phyloP scores from a whole-genome alignment of 1,140 invertebrate genomes.

The Delia radicum region DNA sequence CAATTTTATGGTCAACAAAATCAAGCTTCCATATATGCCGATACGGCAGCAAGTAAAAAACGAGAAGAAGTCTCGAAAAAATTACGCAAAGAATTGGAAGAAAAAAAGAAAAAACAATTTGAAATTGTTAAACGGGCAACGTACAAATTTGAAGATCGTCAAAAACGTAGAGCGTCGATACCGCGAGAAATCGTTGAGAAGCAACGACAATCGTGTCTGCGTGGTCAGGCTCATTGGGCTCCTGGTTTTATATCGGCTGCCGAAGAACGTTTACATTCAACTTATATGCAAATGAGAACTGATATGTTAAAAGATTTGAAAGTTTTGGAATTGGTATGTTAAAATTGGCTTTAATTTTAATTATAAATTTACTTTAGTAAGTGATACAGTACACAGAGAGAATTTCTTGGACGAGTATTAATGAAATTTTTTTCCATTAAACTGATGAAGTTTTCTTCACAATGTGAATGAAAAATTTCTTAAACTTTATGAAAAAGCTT shows the following conservation, averaged over 20 bases:
- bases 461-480: too few relatives aligned
- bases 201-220: slow-evolving; percentile 34
- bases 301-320: slow-evolving; percentile 41
- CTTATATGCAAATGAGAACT: slow-evolving; percentile 45
- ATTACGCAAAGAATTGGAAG: slow-evolving; percentile 46
- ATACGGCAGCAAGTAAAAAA: slow-evolving; percentile 67
- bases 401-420: too few relatives aligned
- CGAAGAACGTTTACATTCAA: slow-evolving; percentile 45
- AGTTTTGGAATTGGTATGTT: slow-evolving; percentile 42
- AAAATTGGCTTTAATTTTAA: too few relatives aligned
- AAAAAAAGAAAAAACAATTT: slow-evolving; percentile 42
- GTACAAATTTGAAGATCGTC: slow-evolving; percentile 28
- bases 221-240: slow-evolving; percentile 41
- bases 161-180: slow-evolving; percentile 28
- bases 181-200: slow-evolving; percentile 39
- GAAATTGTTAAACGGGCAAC: slow-evolving; percentile 32
- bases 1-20: slow-evolving; percentile 66
- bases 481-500: too few relatives aligned
- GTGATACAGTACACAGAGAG: too few relatives aligned
- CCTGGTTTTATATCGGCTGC: slow-evolving; percentile 50
- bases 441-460: too few relatives aligned
- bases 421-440: too few relatives aligned
- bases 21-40: slow-evolving; percentile 69
- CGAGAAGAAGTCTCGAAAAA: slow-evolving; percentile 49
- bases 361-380: background rate